phyloP scores from a whole-genome alignment of 2,888 invertebrate genomes.

The Nymphalis urticae region DNA sequence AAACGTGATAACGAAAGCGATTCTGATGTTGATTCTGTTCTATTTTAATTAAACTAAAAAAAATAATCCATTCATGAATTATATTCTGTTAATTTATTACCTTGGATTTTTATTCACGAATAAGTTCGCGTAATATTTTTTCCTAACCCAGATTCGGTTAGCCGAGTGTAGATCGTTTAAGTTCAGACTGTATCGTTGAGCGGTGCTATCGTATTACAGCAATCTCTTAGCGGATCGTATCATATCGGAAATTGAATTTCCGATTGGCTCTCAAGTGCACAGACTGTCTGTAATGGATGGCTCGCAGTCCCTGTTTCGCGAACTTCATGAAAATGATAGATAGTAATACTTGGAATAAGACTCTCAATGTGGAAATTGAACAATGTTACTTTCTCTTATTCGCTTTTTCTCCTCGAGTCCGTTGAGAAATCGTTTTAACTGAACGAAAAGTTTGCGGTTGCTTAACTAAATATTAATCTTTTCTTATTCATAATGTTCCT shows the following conservation, averaged over 20 bases:
- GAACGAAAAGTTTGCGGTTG: conserved; percentile 24
- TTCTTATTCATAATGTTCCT: not conserved
- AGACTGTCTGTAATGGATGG: conserved; percentile 60
- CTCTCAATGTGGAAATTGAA: conserved; percentile 47
- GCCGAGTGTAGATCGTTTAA: conserved; percentile 39
- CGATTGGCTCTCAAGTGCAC: conserved; percentile 62
- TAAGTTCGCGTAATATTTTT: conserved; percentile 10
- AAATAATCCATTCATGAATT: not conserved
- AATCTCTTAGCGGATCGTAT: conserved; percentile 72
- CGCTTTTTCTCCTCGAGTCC: conserved; percentile 17
- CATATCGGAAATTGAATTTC: conserved; percentile 77
- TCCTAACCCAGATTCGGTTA: conserved; percentile 30
- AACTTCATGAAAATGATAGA: conserved; percentile 59
- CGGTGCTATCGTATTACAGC: conserved; percentile 58
- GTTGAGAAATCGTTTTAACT: conserved; percentile 26
- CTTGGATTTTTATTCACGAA: not conserved
- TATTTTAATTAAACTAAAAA: not conserved
- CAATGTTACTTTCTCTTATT: conserved; percentile 42
- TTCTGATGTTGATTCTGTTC: conserved; percentile 11
- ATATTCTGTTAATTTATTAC: not conserved
- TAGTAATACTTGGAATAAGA: conserved; percentile 51
- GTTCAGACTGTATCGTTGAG: conserved; percentile 47
- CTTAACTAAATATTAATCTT: not conserved
- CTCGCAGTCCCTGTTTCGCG: conserved; percentile 54
- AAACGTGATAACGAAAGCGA: conserved; percentile 16